A percentile compares a stretch with the other conserved stretches of the same genome.
Evolutionary conservation across 2,113 vertebrate genomes (phyloP).

Genomic region (Muscicapa adusta): DNA sequence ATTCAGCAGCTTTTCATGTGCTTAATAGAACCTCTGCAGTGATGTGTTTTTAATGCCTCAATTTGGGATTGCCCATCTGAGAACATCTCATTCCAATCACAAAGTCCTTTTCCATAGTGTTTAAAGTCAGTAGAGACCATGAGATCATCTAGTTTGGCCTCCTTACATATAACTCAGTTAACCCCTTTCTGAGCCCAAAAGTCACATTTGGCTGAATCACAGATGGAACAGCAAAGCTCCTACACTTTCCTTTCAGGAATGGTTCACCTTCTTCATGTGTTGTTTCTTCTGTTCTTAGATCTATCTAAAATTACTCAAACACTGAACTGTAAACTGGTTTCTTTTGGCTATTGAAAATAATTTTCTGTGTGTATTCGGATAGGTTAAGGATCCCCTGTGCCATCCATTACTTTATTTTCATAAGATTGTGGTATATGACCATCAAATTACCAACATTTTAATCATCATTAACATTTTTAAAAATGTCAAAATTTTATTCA

Average conservation of each 20-base stretch:
- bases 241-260: neutral
- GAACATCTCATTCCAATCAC: constrained; percentile 29
- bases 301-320: neutral
- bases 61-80: constrained; percentile 39
- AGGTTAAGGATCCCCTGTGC: neutral
- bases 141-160: constrained; percentile 49
- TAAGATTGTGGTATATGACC: neutral
- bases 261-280: neutral
- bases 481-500: neutral
- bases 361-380: neutral
- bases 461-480: neutral
- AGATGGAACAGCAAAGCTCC: neutral
- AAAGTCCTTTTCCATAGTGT: constrained; percentile 45
- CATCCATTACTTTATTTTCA: neutral
- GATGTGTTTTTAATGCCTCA: constrained; percentile 36
- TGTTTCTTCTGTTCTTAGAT: neutral
- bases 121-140: constrained; percentile 41
- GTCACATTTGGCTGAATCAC: neutral
- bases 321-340: neutral
- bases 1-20: constrained; percentile 22
- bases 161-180: neutral
- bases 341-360: neutral
- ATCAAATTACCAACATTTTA: neutral
- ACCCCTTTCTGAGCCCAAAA: neutral
- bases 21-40: constrained; percentile 5